Evolutionary conservation across 2,888 invertebrate genomes (phyloP), one percentile per base, ranked within the genome.

Genomic region (Brachyopa scutellaris): DNA sequence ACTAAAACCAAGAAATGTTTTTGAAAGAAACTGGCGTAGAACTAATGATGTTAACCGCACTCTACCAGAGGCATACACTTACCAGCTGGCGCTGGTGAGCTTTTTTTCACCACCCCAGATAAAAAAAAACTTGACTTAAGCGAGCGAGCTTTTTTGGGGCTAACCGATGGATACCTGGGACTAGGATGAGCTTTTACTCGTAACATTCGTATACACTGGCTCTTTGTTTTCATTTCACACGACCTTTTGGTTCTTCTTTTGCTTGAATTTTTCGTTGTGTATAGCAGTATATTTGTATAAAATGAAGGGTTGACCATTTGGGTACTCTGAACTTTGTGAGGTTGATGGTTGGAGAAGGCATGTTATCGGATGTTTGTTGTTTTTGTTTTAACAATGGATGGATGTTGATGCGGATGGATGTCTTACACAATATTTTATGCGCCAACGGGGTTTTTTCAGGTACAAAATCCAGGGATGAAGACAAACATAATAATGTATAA

Each of bases 41-140:
- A 82, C 82, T 82, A 77, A 82, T 57, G 77, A 77, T 61, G 70
- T 67, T 72, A 77, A 77, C 82, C 77, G 77, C 82, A 82, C 70
- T 72, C 53, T 61, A 64, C 31, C 49, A 42, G 62, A 36, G 38
- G 57, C 69, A 76, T 64, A 66, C 53, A 26, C 26, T 47, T 61
- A 82, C 66, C 77, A 82, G 82, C 72, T 82, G 77, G 70, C 47
- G 53, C 61, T 51, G 55, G 8, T 29, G 11, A 70, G 66, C 59
- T 61, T 76, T 76, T 74, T 59, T 57, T 31, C 45, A 57, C 82
- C 77, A 82, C 70, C 82, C 82, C 53, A 77, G 82, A 77, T 77
- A 77, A 77, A 66, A 55, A 73, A 62, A 74, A 55, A 33, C 42
- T 17, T 29, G 38, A n/a, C n/a, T n/a, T n/a, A n/a, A 33, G 19